Percentiles rank a stretch among this genome's conserved stretches.
Evolutionary conservation across 2,113 vertebrate species (phyloP).

Genomic region (Oncorhynchus nerka): DNA sequence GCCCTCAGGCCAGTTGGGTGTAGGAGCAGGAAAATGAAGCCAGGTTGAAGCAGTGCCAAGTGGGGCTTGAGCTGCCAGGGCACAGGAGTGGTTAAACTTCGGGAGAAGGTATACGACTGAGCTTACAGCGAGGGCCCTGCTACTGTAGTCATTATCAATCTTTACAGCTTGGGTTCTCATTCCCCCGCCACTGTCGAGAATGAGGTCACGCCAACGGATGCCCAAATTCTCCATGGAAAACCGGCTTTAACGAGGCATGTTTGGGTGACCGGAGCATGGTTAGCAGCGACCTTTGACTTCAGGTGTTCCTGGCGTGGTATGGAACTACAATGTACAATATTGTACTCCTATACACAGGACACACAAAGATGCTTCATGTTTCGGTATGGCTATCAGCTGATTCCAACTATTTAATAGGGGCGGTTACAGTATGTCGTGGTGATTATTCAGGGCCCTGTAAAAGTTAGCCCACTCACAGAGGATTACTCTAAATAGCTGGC

Average conservation of each 20-base stretch:
- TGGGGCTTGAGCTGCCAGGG: too few relatives aligned
- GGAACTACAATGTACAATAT: too few relatives aligned
- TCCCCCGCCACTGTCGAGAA: not conserved
- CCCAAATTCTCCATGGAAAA: not conserved
- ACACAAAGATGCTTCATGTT: too few relatives aligned
- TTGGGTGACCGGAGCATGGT: not conserved
- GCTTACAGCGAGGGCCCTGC: not conserved
- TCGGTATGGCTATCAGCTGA: too few relatives aligned
- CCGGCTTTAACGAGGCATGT: not conserved
- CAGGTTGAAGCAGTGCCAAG: not conserved
- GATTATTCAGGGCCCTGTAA: too few relatives aligned
- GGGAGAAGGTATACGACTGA: not conserved
- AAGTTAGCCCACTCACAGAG: too few relatives aligned
- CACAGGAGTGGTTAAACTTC: not conserved
- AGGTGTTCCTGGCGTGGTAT: too few relatives aligned
- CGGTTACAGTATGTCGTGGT: too few relatives aligned
- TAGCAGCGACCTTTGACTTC: too few relatives aligned
- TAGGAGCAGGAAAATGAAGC: not conserved
- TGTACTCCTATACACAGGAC: too few relatives aligned
- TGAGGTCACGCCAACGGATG: not conserved
- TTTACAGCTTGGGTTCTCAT: not conserved
- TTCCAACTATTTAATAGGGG: too few relatives aligned
- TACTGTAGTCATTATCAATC: not conserved
- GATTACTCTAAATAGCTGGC: too few relatives aligned
- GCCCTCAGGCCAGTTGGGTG: not conserved